phyloP scores from a whole-genome alignment of 2,113 vertebrate species.

The Eptesicus fuscus region DNA sequence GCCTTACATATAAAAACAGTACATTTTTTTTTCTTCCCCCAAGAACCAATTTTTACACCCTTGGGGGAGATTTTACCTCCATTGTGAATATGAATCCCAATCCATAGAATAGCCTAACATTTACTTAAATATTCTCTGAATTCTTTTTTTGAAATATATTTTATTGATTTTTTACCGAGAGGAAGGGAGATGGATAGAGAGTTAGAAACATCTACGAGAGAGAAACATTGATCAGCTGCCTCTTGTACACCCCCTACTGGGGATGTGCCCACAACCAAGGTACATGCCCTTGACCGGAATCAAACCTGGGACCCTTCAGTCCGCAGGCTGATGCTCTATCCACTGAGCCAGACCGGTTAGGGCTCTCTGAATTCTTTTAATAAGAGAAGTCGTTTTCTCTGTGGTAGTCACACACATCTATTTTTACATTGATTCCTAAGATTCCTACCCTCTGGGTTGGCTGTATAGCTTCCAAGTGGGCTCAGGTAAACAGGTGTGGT shows the following conservation, averaged over 20 bases:
- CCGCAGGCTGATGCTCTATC: too few species aligned
- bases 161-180: too few species aligned
- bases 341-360: too few species aligned
- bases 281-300: too few species aligned
- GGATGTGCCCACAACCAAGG: too few species aligned
- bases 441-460: background rate
- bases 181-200: too few species aligned
- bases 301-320: too few species aligned
- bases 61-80: background rate
- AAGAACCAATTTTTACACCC: background rate
- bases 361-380: background rate
- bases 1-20: background rate
- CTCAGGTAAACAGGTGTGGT: background rate
- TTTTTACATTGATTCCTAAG: background rate
- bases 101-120: background rate
- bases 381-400: background rate
- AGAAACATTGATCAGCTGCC: too few species aligned
- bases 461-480: rapidly evolving
- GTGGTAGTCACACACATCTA: background rate
- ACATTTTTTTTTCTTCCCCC: background rate
- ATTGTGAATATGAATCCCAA: background rate
- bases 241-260: too few species aligned
- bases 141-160: background rate
- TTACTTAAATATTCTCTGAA: background rate
- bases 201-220: too few species aligned